These are phyloP conservation scores for Erebia epiphron DNA, from an alignment of 2,888 invertebrate genomes.

Conservation along the genomic window DNA sequence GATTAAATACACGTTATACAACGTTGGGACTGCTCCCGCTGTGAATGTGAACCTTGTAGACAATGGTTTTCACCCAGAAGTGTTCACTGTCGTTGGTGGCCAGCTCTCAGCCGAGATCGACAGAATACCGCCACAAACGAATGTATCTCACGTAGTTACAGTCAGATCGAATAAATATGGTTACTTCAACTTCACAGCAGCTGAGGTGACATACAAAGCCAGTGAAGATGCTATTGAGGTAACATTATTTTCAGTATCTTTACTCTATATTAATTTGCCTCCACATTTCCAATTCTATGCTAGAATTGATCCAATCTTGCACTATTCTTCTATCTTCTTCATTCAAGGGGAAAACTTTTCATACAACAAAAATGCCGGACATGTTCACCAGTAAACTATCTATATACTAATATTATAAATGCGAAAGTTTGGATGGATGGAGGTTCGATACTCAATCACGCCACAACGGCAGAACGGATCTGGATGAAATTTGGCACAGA, in stretches of 20 bases:
- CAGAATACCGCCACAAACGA: conserved; percentile 95
- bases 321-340: too few species aligned
- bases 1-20: conserved; percentile 96
- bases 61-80: conserved; percentile 95
- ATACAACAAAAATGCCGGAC: too few species aligned
- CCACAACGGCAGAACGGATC: too few species aligned
- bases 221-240: conserved; percentile 91
- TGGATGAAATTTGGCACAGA: too few species aligned
- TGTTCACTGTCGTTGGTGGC: conserved; percentile 95
- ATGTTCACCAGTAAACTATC: too few species aligned
- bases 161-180: conserved; percentile 95
- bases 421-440: too few species aligned
- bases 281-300: too few species aligned
- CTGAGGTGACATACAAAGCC: conserved; percentile 94
- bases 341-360: too few species aligned
- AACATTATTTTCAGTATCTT: conserved; percentile 45
- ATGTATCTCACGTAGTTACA: conserved; percentile 96
- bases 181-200: conserved; percentile 98
- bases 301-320: too few species aligned
- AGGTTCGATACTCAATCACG: too few species aligned
- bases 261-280: too few species aligned
- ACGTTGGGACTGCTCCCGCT: conserved; percentile 96
- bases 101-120: conserved; percentile 92
- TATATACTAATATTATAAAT: too few species aligned
- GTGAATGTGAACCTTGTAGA: conserved; percentile 94